Percentiles rank a stretch among this genome's conserved stretches.
phyloP scores from a whole-genome alignment of 2,797 vertebrate species.

The Florisuga fusca region DNA sequence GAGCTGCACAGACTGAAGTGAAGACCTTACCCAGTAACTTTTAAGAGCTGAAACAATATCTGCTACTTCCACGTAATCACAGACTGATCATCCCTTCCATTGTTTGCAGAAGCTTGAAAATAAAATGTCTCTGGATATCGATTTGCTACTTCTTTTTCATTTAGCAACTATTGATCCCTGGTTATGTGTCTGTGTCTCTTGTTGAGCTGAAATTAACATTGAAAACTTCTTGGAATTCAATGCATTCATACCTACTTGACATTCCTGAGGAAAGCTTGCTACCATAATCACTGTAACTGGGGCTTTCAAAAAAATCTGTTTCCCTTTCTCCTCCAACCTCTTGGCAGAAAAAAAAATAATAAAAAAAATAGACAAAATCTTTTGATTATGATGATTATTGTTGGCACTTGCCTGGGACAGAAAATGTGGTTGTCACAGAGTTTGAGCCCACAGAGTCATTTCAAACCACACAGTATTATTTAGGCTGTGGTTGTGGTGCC shows the following conservation, averaged over 20 bases:
- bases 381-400: neutral
- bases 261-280: neutral
- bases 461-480: neutral
- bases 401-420: neutral
- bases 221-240: conserved; percentile 48
- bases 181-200: conserved; percentile 24
- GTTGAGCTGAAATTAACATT: conserved; percentile 57
- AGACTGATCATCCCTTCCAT: conserved; percentile 12
- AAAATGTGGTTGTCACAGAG: neutral
- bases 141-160: conserved; percentile 59
- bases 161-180: conserved; percentile 38
- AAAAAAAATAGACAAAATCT: neutral
- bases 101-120: conserved; percentile 53
- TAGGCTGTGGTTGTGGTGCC: neutral
- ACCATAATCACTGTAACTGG: neutral
- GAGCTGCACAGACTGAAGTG: neutral
- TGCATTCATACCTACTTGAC: neutral
- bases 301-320: neutral
- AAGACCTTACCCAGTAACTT: neutral
- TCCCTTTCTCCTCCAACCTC: neutral
- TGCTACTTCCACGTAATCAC: neutral
- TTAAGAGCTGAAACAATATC: neutral
- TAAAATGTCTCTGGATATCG: conserved; percentile 40
- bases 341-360: neutral
- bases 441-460: neutral